phyloP scores from a whole-genome alignment of 2,888 invertebrate species.

The Unio pictorum region DNA sequence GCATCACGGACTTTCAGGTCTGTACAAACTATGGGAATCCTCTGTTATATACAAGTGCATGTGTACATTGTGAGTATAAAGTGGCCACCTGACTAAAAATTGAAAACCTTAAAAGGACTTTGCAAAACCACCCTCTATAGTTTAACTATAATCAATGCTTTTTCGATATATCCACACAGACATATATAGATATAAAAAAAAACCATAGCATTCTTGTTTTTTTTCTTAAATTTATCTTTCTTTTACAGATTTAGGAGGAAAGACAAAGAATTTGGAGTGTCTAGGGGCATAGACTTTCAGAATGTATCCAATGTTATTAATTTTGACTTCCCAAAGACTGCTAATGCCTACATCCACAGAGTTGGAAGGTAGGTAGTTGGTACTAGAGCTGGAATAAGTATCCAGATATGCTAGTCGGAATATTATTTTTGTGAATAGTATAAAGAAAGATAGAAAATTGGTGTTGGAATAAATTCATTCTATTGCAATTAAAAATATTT shows the following conservation, averaged over 20 bases:
- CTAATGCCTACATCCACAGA: conserved; percentile 93
- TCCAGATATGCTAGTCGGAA: not conserved
- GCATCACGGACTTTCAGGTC: too few species aligned
- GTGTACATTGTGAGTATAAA: too few species aligned
- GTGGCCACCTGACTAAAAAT: too few species aligned
- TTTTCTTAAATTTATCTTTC: not conserved
- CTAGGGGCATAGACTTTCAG: conserved; percentile 98
- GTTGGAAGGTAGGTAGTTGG: conserved; percentile 79
- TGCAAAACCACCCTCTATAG: too few species aligned
- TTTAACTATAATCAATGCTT: too few species aligned
- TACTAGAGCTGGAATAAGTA: not conserved
- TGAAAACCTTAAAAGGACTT: too few species aligned
- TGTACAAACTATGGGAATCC: too few species aligned
- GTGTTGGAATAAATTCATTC: too few species aligned
- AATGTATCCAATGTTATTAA: conserved; percentile 97
- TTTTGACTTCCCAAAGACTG: conserved; percentile 95
- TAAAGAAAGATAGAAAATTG: not conserved
- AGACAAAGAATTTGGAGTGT: conserved; percentile 95
- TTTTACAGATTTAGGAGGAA: conserved; percentile 73
- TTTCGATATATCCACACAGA: too few species aligned
- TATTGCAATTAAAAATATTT: too few species aligned
- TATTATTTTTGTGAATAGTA: conserved; percentile 1
- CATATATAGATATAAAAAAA: not conserved
- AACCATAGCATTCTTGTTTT: not conserved
- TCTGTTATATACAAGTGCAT: too few species aligned